Evolutionary conservation across 2,888 invertebrate species (phyloP).

Genomic region (Limnephilus lunatus): DNA sequence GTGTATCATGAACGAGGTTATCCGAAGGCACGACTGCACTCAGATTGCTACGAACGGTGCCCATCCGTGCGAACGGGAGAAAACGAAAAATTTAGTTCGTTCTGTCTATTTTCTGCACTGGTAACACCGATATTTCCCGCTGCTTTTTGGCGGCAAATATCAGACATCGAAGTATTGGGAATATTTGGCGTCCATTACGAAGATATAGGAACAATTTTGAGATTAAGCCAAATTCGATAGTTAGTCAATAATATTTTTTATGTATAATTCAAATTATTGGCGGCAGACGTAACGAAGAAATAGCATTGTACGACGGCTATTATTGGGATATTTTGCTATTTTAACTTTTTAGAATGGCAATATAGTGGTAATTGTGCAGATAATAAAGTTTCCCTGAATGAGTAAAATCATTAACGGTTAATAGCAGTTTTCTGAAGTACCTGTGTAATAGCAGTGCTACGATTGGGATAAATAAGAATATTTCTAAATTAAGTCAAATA

Average conservation of each 20-base stretch:
- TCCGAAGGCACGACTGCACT: conserved; percentile 55
- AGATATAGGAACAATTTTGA: not conserved
- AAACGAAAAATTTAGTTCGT: conserved; percentile 24
- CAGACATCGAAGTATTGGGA: no score
- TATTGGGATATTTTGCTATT: not conserved
- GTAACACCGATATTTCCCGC: conserved; percentile 18
- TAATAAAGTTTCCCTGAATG: no score
- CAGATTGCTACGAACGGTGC: conserved; percentile 50
- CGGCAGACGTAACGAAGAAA: not conserved
- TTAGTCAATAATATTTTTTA: no score
- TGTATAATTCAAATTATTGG: not conserved
- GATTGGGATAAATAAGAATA: no score
- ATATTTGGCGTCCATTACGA: not conserved
- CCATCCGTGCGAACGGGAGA: conserved; percentile 45
- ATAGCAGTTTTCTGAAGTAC: no score
- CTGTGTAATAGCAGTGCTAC: no score
- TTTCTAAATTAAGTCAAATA: no score
- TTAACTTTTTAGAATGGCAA: no score
- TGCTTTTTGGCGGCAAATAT: conserved; percentile 13
- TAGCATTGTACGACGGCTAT: not conserved
- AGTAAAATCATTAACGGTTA: no score
- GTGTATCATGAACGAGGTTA: conserved; percentile 58
- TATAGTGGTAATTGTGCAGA: no score
- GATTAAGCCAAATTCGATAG: no score
- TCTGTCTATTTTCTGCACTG: conserved; percentile 21